Conservation (phyloP, 2,113 vertebrate species). For the Carassius carassius region DNA sequence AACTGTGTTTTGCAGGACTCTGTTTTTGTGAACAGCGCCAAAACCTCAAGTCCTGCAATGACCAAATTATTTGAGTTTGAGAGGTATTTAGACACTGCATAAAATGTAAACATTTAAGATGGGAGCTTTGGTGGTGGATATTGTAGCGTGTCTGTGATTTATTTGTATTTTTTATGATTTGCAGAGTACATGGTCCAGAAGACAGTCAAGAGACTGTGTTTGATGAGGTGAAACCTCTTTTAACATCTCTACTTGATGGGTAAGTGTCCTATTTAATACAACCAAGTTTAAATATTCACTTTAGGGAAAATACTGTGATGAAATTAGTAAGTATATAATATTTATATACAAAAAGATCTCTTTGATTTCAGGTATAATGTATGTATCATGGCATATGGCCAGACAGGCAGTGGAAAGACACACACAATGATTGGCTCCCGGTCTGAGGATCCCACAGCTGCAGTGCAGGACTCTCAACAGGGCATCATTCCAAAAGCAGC, state of each 20-base stretch:
- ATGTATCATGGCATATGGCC: constrained; percentile 87
- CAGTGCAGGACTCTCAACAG: constrained; percentile 60
- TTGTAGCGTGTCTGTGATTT: background rate
- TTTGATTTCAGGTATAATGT: constrained; percentile 79
- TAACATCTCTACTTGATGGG: constrained; percentile 84
- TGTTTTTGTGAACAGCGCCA: constrained; percentile 68
- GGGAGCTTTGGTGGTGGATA: background rate
- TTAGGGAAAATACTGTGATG: background rate
- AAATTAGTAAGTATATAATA: background rate
- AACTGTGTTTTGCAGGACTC: constrained; percentile 66
- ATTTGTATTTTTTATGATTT: constrained; percentile 2
- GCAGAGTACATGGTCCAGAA: constrained; percentile 77
- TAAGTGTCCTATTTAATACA: constrained; percentile 61
- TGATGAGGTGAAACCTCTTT: constrained; percentile 79
- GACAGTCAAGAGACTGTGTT: constrained; percentile 80
- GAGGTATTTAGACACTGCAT: constrained; percentile 59
- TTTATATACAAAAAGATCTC: background rate
- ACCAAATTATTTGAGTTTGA: constrained; percentile 77
- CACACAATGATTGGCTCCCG: constrained; percentile 83
- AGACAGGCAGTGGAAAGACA: constrained; percentile 88
- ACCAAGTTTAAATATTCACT: background rate
- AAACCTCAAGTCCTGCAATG: constrained; percentile 56
- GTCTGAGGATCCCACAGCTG: constrained; percentile 41
- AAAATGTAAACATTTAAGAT: background rate
- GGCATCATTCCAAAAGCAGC: constrained; percentile 83